A percentile compares a stretch with the other conserved stretches of the same genome.
Evolutionary conservation across 2,113 vertebrate genomes (phyloP).

Genomic region (Pachypanchax playfairii): DNA sequence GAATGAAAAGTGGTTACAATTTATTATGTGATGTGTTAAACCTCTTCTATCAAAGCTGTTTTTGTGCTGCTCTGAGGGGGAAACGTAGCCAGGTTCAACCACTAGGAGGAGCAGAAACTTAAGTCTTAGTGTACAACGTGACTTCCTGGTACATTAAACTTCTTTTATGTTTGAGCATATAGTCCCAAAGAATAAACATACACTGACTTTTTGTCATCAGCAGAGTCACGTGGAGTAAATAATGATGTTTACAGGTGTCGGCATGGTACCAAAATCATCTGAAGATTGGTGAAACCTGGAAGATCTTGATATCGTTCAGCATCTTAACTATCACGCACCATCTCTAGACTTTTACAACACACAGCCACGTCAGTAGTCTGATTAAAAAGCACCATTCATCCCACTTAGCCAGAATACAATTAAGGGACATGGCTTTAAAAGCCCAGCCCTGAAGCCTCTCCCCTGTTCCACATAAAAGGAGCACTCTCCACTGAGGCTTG

Average conservation of each 20-base stretch:
- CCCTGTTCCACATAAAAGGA: slow-evolving; percentile 77
- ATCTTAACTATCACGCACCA: slow-evolving; percentile 65
- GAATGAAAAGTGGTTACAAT: slow-evolving; percentile 52
- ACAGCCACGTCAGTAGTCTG: slow-evolving; percentile 70
- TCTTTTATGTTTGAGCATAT: slow-evolving; percentile 16
- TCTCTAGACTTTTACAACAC: slow-evolving; percentile 69
- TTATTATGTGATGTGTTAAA: slow-evolving; percentile 59
- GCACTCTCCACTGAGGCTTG: slow-evolving; percentile 77
- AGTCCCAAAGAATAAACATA: slow-evolving; percentile 4
- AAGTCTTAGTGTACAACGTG: slow-evolving; percentile 54
- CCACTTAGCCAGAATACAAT: slow-evolving; percentile 79
- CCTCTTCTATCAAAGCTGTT: slow-evolving; percentile 58
- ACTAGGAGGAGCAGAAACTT: slow-evolving; percentile 80
- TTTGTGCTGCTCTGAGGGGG: slow-evolving; percentile 45
- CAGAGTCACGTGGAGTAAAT: slow-evolving; percentile 25
- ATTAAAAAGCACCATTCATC: slow-evolving; percentile 80
- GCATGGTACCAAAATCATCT: slow-evolving; percentile 41
- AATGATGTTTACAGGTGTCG: slow-evolving; percentile 56
- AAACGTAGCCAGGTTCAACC: slow-evolving; percentile 60
- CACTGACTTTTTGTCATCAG: slow-evolving; percentile 12
- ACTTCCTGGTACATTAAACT: slow-evolving; percentile 35
- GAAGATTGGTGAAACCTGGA: slow-evolving; percentile 48
- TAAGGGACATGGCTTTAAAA: slow-evolving; percentile 78
- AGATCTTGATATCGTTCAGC: slow-evolving; percentile 61
- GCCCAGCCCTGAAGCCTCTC: slow-evolving; percentile 70